Evolutionary conservation across 2,888 invertebrate species (phyloP), one percentile per base, ranked within the genome.

Genomic region (Bruchidius siliquastri): DNA sequence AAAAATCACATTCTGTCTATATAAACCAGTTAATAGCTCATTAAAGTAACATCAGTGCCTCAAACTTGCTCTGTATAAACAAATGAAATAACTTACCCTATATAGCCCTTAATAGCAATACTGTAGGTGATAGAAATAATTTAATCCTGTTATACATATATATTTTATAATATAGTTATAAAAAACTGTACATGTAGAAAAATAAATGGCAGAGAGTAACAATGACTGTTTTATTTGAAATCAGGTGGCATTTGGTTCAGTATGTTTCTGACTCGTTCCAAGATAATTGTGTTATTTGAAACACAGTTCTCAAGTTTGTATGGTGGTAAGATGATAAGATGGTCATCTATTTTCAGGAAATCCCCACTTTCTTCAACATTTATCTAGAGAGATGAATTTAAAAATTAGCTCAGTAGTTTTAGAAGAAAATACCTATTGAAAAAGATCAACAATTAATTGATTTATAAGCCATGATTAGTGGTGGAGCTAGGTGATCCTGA

Each of bases 261-360:
- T 74, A 87, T 81, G 66, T 82, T 82, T 75, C 83, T 81, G 76
- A 87, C 82, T 78, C 84, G 82, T 72, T 84, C 84, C 72, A 87
- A 83, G 74, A 87, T 82, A 32, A 86, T 82, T 30, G 83, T 85
- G 78, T 85, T 87, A 75, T 83, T 84, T 77, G 85, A 84, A 75
- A 84, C 81, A 77, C 86, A 86, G 74, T 85, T 83, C 22, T 85
- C 82, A 18, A 80, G 77, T 32, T 81, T 83, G 82, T 87, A 87
- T 2, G 87, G 87, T 8, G 86, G 84, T 49, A 82, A 79, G 71
- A 87, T 86, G 20, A 82, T 78, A 71, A 87, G 76, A 75, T 84
- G 81, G 71, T 85, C 83, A 72, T 84, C 84, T 30, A 87, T 80
- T 79, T 83, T 84, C 21, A 87, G 79, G 32, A 80, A 77, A 71